Conservation (phyloP, 2,797 vertebrate genomes). For the Muscicapa comitata region DNA sequence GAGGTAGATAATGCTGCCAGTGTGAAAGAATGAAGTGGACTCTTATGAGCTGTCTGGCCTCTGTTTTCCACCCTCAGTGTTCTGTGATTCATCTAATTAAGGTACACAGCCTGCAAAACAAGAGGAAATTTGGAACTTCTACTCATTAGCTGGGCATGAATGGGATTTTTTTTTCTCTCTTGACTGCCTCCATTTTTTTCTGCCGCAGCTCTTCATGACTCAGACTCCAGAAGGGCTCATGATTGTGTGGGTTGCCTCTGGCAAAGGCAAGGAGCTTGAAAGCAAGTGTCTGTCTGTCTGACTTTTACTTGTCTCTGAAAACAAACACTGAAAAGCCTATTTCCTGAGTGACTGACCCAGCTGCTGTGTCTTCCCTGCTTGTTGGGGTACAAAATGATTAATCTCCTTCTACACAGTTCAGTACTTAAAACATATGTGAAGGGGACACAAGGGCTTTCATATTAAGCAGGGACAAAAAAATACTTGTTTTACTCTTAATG, state of each 20-base stretch:
- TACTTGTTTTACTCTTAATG: slow-evolving; percentile 51
- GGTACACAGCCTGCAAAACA: slow-evolving; percentile 34
- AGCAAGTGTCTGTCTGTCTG: slow-evolving; percentile 51
- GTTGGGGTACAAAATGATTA: slow-evolving; percentile 43
- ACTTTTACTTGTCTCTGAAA: slow-evolving; percentile 43
- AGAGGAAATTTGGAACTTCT: slow-evolving; percentile 41
- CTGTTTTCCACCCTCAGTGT: slow-evolving; percentile 9
- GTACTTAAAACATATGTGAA: slow-evolving; percentile 43
- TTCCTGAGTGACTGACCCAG: slow-evolving; percentile 34
- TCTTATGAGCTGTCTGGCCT: neutral
- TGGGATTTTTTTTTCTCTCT: neutral
- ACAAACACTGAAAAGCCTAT: slow-evolving; percentile 56
- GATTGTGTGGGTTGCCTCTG: slow-evolving; percentile 58
- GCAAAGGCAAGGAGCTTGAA: slow-evolving; percentile 52
- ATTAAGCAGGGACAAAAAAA: slow-evolving; percentile 45
- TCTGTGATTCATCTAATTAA: slow-evolving; percentile 63
- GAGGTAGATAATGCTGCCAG: slow-evolving; percentile 14
- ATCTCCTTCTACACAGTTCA: slow-evolving; percentile 44
- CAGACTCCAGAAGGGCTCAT: slow-evolving; percentile 56
- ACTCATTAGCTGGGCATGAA: slow-evolving; percentile 34
- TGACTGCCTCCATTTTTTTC: slow-evolving; percentile 49
- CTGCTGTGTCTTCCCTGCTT: neutral
- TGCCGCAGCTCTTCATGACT: slow-evolving; percentile 25
- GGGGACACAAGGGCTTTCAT: slow-evolving; percentile 43
- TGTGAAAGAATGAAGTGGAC: slow-evolving; percentile 35